Percentiles rank a stretch among this genome's conserved stretches.
Evolutionary conservation across 1,140 invertebrate genomes (phyloP).

Genomic region (Geopemphigus sp.): DNA sequence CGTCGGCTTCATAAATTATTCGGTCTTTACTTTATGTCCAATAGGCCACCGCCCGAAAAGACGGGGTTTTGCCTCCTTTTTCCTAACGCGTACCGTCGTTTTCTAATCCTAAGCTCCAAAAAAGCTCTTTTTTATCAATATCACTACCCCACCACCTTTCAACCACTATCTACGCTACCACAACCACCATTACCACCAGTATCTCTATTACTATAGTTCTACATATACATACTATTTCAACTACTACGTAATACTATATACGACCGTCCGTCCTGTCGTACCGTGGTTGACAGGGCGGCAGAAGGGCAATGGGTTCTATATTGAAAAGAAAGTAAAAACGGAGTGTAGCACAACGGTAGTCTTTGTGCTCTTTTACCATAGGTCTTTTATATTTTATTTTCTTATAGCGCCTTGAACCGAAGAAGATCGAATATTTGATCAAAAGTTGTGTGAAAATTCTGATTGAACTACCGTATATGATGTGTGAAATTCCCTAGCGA

Average conservation of each 20-base stretch:
- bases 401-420: not conserved
- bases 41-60: slow-evolving; percentile 1
- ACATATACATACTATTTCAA: not conserved
- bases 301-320: not conserved
- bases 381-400: slow-evolving; percentile 28
- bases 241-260: not conserved
- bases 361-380: slow-evolving; percentile 12
- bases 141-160: not conserved
- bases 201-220: not conserved
- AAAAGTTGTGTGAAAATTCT: slow-evolving; percentile 25
- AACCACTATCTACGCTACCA: no score
- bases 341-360: slow-evolving; percentile 12
- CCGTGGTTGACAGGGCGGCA: not conserved
- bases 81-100: not conserved
- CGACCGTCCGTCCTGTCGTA: not conserved
- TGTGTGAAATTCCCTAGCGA: slow-evolving; percentile 18
- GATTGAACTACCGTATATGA: slow-evolving; percentile 31
- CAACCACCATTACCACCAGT: not conserved
- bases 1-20: slow-evolving; percentile 42
- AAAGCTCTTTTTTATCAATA: slow-evolving; percentile 13
- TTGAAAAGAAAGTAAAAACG: slow-evolving; percentile 37
- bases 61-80: slow-evolving; percentile 11
- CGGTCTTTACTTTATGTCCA: slow-evolving; percentile 44
- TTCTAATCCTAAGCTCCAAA: slow-evolving; percentile 25
- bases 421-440: slow-evolving; percentile 42